Evolutionary conservation across 2,888 invertebrate species (phyloP).

Genomic region (Malthinus seriepunctatus): DNA sequence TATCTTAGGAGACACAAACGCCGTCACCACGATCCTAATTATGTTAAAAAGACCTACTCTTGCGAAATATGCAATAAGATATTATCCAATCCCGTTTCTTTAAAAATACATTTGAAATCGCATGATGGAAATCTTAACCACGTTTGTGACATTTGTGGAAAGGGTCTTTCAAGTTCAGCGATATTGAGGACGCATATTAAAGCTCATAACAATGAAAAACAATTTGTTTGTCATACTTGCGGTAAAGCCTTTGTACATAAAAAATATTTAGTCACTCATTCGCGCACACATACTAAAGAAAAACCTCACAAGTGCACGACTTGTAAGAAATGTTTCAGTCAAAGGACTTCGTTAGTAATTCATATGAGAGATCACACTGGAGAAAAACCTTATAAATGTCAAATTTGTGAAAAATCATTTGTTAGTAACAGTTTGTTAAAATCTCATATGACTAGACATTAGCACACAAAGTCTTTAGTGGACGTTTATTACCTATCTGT

Average conservation of each 20-base stretch:
- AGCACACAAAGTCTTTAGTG: neutral
- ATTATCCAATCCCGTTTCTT: neutral
- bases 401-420: neutral
- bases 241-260: constrained; percentile 55
- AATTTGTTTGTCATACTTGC: constrained; percentile 50
- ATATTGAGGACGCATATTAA: constrained; percentile 40
- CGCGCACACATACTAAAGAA: constrained; percentile 58
- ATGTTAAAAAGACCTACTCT: constrained; percentile 20
- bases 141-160: constrained; percentile 58
- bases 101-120: constrained; percentile 20
- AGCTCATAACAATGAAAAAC: constrained; percentile 49
- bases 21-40: constrained; percentile 31
- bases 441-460: neutral
- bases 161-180: constrained; percentile 50
- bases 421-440: constrained; percentile 53
- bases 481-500: too few relatives aligned
- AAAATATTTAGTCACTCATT: constrained; percentile 56
- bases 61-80: constrained; percentile 26
- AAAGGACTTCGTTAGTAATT: neutral
- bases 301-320: constrained; percentile 58
- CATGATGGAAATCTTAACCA: constrained; percentile 21
- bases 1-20: constrained; percentile 21
- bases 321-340: neutral
- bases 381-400: neutral
- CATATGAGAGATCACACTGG: neutral